Conservation (phyloP, 2,113 vertebrate species). For the Rhea americana region DNA sequence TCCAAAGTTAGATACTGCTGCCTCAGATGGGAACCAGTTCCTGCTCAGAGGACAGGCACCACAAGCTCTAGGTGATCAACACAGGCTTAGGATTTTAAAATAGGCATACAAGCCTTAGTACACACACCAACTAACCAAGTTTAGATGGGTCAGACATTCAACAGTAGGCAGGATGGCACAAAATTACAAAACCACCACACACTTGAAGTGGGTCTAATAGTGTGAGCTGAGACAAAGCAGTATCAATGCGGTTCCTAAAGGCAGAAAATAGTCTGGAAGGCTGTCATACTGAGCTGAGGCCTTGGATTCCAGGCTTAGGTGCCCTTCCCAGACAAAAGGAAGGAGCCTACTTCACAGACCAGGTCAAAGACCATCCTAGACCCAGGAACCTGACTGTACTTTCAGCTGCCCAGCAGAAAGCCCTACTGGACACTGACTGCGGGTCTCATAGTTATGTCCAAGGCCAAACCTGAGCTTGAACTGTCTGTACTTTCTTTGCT, state of each 20-base stretch:
- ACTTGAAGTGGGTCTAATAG: not conserved
- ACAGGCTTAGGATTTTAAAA: not conserved
- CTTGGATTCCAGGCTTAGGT: not conserved
- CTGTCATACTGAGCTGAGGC: not conserved
- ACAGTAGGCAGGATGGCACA: not conserved
- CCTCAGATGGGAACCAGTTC: not conserved
- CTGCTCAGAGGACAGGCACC: not conserved
- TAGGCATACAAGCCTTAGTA: not conserved
- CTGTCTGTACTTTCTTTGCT: not conserved
- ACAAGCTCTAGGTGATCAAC: not conserved
- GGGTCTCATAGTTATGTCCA: accelerated
- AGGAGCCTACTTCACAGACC: too few species aligned
- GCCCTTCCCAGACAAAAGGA: not conserved
- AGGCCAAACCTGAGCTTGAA: not conserved
- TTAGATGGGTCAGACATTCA: not conserved
- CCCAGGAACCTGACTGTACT: not conserved
- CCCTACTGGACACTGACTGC: accelerated
- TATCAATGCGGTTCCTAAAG: not conserved
- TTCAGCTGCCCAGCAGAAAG: not conserved
- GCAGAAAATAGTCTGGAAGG: not conserved
- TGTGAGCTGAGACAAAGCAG: not conserved
- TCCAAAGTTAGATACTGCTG: not conserved
- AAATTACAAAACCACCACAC: not conserved
- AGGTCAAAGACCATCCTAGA: not conserved
- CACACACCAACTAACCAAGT: not conserved